phyloP scores from a whole-genome alignment of 2,888 invertebrate genomes.

The Trilocha varians region DNA sequence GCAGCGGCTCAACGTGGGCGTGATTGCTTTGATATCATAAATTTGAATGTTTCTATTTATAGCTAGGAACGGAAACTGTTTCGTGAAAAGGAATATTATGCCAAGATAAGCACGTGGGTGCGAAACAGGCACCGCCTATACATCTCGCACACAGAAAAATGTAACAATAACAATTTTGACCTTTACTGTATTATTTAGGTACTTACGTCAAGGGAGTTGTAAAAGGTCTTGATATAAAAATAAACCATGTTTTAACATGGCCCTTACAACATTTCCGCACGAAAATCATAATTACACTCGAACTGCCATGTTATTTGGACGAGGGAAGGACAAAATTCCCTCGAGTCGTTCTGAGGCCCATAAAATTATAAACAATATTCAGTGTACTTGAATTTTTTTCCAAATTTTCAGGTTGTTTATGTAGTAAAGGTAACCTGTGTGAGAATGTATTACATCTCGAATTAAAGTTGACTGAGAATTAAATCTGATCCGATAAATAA shows the following conservation, averaged over 20 bases:
- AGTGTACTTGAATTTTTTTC: no score
- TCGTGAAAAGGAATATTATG: constrained; percentile 37
- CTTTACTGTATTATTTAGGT: constrained; percentile 1
- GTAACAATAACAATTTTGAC: constrained; percentile 6
- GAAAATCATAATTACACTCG: no score
- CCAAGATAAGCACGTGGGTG: constrained; percentile 19
- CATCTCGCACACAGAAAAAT: constrained; percentile 6
- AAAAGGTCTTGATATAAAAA: background rate
- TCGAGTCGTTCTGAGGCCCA: no score
- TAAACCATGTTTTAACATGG: background rate
- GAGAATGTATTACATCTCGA: no score
- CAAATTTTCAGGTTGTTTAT: no score
- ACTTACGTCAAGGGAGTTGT: background rate
- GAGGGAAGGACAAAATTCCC: no score
- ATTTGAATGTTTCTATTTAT: constrained; percentile 55
- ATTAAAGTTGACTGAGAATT: no score
- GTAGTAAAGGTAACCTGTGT: no score
- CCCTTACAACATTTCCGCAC: no score
- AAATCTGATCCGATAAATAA: no score
- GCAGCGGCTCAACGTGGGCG: constrained; percentile 34
- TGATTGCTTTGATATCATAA: constrained; percentile 48
- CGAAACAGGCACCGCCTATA: constrained; percentile 6
- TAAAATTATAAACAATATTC: no score
- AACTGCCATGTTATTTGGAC: no score
- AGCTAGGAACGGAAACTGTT: constrained; percentile 34